phyloP scores from a whole-genome alignment of 2,113 vertebrate species.

The Xyliphius kryptos region DNA sequence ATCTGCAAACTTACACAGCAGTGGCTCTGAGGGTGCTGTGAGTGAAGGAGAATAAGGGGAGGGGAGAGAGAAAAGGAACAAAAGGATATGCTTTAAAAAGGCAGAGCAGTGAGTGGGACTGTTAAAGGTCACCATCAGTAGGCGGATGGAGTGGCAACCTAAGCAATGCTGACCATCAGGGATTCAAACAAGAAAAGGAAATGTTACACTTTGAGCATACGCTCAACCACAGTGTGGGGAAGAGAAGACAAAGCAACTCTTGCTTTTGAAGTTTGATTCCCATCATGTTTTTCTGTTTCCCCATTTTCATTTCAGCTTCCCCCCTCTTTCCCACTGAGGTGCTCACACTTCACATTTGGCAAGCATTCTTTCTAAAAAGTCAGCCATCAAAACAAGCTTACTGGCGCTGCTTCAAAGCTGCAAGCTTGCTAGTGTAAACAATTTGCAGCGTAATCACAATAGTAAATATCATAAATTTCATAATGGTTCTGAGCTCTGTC shows the following conservation, averaged over 20 bases:
- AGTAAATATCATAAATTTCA: too few relatives aligned
- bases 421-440: too few relatives aligned
- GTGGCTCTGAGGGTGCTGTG: constrained; percentile 89
- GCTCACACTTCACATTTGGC: too few relatives aligned
- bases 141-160: constrained; percentile 36
- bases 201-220: constrained; percentile 40
- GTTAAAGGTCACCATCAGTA: constrained; percentile 35
- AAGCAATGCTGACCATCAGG: constrained; percentile 26
- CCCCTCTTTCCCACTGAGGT: too few relatives aligned
- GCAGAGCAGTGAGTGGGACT: constrained; percentile 6
- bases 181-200: constrained; percentile 32
- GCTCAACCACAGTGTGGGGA: constrained; percentile 10
- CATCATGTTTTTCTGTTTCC: constrained; percentile 20
- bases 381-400: neutral
- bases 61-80: constrained; percentile 21
- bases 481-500: too few relatives aligned
- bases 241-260: constrained; percentile 31
- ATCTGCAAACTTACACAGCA: constrained; percentile 98
- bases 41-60: constrained; percentile 25
- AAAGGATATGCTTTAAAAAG: constrained; percentile 23
- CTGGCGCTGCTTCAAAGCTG: neutral
- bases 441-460: too few relatives aligned
- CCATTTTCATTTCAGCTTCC: neutral
- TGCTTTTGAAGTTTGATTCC: constrained; percentile 44
- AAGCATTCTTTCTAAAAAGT: too few relatives aligned